phyloP scores from a whole-genome alignment of 2,797 vertebrate genomes.

The Semaprochilodus insignis region DNA sequence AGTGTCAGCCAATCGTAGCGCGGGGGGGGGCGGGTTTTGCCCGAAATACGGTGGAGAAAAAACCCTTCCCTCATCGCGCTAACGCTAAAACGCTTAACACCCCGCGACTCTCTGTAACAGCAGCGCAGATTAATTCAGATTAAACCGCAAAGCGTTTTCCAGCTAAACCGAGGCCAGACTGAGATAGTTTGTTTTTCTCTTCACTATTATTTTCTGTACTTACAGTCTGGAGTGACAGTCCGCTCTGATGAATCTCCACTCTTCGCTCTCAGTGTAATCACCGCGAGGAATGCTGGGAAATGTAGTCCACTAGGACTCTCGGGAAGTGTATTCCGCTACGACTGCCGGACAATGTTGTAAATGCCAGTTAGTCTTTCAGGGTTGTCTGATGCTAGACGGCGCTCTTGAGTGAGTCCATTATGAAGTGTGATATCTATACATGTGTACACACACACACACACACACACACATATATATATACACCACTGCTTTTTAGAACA shows the following conservation, averaged over 20 bases:
- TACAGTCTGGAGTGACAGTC: not conserved
- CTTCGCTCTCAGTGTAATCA: not conserved
- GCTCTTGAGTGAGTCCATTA: too few species aligned
- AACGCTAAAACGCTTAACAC: not conserved
- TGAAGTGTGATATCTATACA: too few species aligned
- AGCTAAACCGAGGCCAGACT: not conserved
- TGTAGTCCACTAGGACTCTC: conserved; percentile 72
- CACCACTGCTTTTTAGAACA: too few species aligned
- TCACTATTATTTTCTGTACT: not conserved
- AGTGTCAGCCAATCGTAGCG: not conserved
- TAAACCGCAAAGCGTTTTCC: not conserved
- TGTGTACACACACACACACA: too few species aligned
- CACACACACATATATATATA: too few species aligned
- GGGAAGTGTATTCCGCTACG: not conserved
- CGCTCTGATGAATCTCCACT: not conserved
- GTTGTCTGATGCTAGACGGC: too few species aligned
- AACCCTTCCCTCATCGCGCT: not conserved
- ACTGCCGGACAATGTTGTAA: not conserved
- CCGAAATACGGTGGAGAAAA: not conserved
- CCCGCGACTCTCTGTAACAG: not conserved
- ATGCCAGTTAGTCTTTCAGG: too few species aligned
- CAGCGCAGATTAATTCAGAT: not conserved
- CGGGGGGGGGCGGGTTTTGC: not conserved
- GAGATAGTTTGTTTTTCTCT: not conserved
- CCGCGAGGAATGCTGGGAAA: not conserved